Base-by-base conservation (phyloP, 2,888 invertebrate genomes). In the Amorpha juglandis region DNA sequence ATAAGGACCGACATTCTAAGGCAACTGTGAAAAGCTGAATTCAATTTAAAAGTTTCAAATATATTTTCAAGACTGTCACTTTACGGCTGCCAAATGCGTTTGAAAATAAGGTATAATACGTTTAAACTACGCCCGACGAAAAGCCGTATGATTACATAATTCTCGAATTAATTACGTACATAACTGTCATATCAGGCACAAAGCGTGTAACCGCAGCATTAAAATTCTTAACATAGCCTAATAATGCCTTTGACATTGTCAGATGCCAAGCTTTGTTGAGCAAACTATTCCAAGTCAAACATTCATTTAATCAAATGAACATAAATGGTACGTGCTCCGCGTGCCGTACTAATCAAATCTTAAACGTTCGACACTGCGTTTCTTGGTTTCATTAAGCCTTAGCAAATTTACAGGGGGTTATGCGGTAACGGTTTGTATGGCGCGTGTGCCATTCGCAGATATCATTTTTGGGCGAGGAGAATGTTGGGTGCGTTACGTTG, bases 281-380 rank as follows among this genome's bases (percentile, higher is more conserved):
- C 70, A 73, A 83, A 82, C 82, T 82, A 81, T 83, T 83, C 74
- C 65, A 74, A 79, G 78, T 81, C 81, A 78, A 82, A 79, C 79
- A 84, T 84, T 84, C 81, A 82, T 87, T 85, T 84, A 86, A 86
- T 86, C 81, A 83, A 84, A 86, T 83, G 84, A 83, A 83, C 81
- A 86, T 86, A 86, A 86, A 80, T 78, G 78, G 75, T 81, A 85
- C 87, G 87, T 87, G 86, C 78, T 76, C 76, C 68, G 83, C 79
- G 78, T 82, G 75, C 81, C 76, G 71, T 73, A 78, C 81, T 88
- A 84, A 86, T 88, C 84, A 86, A 88, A 87, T 86, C 84, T 79
- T 76, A 71, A 76, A 72, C 80, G 76, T 82, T 86, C 80, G 75
- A 78, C 77, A 74, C 74, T 70, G 75, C 72, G 75, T 74, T 78